Conservation (phyloP, 2,113 vertebrate genomes). For the Ginglymostoma cirratum region DNA sequence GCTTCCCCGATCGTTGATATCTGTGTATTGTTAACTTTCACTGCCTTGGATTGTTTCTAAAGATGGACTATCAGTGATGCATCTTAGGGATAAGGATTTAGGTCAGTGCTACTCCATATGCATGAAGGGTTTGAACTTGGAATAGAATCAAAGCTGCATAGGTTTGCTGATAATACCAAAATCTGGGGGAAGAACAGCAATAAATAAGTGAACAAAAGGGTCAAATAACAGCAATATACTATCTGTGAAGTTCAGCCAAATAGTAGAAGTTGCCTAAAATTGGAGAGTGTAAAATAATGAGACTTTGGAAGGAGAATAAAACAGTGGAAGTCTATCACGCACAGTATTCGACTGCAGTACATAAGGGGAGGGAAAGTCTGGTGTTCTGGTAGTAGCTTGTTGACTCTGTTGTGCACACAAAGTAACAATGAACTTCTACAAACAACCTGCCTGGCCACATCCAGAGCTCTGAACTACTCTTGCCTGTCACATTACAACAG, state of each 20-base stretch:
- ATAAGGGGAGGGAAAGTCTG: background rate
- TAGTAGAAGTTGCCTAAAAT: background rate
- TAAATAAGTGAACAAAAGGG: background rate
- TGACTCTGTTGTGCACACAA: background rate
- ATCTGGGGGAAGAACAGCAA: background rate
- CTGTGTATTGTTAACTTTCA: background rate
- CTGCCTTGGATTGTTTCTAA: background rate
- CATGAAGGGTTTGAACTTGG: background rate
- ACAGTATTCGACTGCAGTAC: background rate
- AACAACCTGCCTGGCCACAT: background rate
- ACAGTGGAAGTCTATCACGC: background rate
- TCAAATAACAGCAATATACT: too few relatives aligned
- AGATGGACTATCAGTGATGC: background rate
- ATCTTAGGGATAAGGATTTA: background rate
- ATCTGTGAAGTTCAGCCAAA: background rate
- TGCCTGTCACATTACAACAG: background rate
- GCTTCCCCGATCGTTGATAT: background rate
- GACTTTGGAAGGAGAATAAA: background rate
- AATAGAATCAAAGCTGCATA: background rate
- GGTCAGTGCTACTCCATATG: background rate
- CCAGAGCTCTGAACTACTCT: background rate
- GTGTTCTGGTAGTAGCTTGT: background rate
- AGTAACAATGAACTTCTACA: background rate
- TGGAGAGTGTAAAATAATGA: background rate
- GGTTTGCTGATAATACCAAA: background rate